Base-by-base conservation (phyloP, 2,797 vertebrate species). In the Echiichthys vipera region DNA sequence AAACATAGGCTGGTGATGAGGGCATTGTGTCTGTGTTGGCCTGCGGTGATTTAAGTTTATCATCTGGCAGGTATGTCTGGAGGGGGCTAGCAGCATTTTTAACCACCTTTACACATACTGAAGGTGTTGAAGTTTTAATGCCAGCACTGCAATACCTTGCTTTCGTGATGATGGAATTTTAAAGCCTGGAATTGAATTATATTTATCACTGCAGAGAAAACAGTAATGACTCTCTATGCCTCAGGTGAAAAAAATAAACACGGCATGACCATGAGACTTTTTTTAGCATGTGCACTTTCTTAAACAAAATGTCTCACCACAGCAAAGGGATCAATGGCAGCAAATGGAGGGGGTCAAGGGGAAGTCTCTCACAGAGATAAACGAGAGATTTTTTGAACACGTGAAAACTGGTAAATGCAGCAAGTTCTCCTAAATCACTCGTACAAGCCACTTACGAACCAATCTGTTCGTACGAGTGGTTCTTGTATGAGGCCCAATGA, bases 151-250 rank as follows among this genome's bases (percentile, higher is more conserved):
- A 76, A 75, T 54, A 67, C 56, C 53, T 50, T 61, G 39, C 34
- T 66, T 65, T 58, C 45, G 27, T 24, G 30, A 78, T 69, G 34
- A 78, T 79, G 13, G 24, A 69, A 84, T 70, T 72, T 78, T 71
- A 65, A 84, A 72, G 42, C 17, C 43, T 37, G 63, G 1, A 67
- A 65, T 43, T 81, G 13, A 77, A 88, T 85, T 53, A 77, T 63
- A 88, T 87, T 78, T 51, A 68, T 73, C 46, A 39, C 51, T 5
- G 22, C 14, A 51, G 47, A 40, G 59, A 65, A 77, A 69, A 71
- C 24, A 54, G 15, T 61, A 64, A 56, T 39, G 18, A 65, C 61
- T 39, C 11, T n/a, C 20, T 27, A 14, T 14, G 34, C 20, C 39
- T 71, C 7, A 40, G 13, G 20, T 36, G 15, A 30, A 17, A 46